phyloP scores from a whole-genome alignment of 2,113 vertebrate species.

The Axis porcinus region DNA sequence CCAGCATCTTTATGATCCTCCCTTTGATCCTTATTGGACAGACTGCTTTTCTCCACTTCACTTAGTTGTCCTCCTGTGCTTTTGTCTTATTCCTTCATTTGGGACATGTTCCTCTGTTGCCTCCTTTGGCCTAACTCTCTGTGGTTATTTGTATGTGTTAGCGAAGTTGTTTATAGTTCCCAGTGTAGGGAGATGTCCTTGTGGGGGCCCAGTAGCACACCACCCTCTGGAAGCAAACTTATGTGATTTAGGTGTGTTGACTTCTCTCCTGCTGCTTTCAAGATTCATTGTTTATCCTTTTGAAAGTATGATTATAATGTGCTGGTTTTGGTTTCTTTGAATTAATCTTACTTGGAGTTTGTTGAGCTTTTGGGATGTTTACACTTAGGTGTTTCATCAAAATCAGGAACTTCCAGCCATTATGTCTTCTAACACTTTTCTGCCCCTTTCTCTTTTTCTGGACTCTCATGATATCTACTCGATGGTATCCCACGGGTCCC shows the following conservation, averaged over 20 bases:
- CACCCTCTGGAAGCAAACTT: background rate
- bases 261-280: background rate
- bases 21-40: background rate
- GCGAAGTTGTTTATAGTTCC: background rate
- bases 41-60: background rate
- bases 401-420: background rate
- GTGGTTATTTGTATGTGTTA: background rate
- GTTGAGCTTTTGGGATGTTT: background rate
- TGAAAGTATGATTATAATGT: background rate
- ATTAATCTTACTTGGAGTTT: background rate
- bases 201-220: background rate
- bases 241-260: background rate
- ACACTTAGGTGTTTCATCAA: background rate
- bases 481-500: background rate
- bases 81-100: background rate
- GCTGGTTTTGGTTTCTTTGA: background rate
- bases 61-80: background rate
- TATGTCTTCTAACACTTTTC: background rate
- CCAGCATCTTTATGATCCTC: background rate
- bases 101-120: background rate
- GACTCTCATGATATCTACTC: background rate
- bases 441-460: background rate
- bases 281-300: background rate
- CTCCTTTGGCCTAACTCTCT: background rate
- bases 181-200: background rate